Evolutionary conservation across 1,140 invertebrate species (phyloP).

Genomic region (Holcopasites calliopsidis): DNA sequence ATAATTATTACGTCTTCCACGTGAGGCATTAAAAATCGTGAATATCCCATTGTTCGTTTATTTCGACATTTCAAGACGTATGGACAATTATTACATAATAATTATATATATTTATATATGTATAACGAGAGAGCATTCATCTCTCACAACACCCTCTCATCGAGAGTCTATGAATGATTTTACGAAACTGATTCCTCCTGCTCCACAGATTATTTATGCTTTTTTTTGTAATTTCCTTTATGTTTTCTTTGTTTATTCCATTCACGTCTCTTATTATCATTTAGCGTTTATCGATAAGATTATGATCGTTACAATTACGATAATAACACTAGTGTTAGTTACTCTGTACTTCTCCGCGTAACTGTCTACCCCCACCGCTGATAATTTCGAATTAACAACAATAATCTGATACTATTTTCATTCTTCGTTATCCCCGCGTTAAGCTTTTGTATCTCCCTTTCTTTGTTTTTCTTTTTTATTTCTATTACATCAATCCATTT

Average conservation of each 20-base stretch:
- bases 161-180: slow-evolving; percentile 31
- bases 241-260: slow-evolving; percentile 45
- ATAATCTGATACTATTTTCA: too few species aligned
- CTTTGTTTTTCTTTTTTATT: too few species aligned
- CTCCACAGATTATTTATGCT: slow-evolving; percentile 33
- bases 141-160: slow-evolving; percentile 41
- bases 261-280: slow-evolving; percentile 53
- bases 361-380: neutral
- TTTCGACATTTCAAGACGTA: slow-evolving; percentile 79
- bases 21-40: too few species aligned
- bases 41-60: slow-evolving; percentile 77
- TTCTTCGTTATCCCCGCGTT: too few species aligned
- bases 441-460: too few species aligned
- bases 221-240: slow-evolving; percentile 5
- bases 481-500: too few species aligned
- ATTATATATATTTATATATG: slow-evolving; percentile 78
- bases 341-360: slow-evolving; percentile 37
- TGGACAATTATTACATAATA: slow-evolving; percentile 80
- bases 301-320: slow-evolving; percentile 79
- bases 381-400: slow-evolving; percentile 8
- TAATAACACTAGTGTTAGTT: slow-evolving; percentile 77
- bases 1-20: too few species aligned
- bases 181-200: slow-evolving; percentile 2
- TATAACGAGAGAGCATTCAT: slow-evolving; percentile 68
- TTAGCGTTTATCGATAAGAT: slow-evolving; percentile 72